phyloP scores from a whole-genome alignment of 2,888 invertebrate genomes.

The Cepaea hortensis region DNA sequence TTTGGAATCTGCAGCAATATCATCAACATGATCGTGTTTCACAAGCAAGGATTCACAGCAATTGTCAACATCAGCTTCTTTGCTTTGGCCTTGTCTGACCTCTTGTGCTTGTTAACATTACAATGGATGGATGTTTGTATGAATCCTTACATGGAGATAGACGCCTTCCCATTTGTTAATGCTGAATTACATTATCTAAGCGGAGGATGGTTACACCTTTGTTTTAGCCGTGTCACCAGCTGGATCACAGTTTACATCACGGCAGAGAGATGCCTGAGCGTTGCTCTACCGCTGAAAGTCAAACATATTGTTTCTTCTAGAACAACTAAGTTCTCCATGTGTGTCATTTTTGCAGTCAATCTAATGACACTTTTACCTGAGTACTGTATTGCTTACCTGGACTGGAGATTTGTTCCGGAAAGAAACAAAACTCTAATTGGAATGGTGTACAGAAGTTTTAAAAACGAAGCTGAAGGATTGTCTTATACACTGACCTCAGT shows the following conservation, averaged over 20 bases:
- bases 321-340: background rate
- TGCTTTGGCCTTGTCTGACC: background rate
- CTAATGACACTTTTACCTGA: slow-evolving; percentile 3
- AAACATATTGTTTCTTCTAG: slow-evolving; percentile 18
- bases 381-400: slow-evolving; percentile 8
- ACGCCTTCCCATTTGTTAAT: background rate
- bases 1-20: background rate
- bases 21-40: too few relatives aligned
- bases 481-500: background rate
- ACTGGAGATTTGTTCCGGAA: slow-evolving; percentile 30
- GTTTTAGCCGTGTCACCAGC: background rate
- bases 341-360: background rate
- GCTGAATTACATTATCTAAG: slow-evolving; percentile 17
- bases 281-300: slow-evolving; percentile 7
- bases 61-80: too few relatives aligned
- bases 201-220: slow-evolving; percentile 10
- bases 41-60: too few relatives aligned
- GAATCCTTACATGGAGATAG: slow-evolving; percentile 7
- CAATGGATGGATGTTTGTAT: slow-evolving; percentile 15
- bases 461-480: background rate
- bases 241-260: too few relatives aligned
- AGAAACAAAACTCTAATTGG: too few relatives aligned
- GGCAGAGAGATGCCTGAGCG: too few relatives aligned
- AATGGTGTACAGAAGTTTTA: too few relatives aligned
- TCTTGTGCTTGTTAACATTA: slow-evolving; percentile 15